Evolutionary conservation across 2,797 vertebrate species (phyloP), one percentile per base, ranked within the genome.

Genomic region (Enteromius anoplus): DNA sequence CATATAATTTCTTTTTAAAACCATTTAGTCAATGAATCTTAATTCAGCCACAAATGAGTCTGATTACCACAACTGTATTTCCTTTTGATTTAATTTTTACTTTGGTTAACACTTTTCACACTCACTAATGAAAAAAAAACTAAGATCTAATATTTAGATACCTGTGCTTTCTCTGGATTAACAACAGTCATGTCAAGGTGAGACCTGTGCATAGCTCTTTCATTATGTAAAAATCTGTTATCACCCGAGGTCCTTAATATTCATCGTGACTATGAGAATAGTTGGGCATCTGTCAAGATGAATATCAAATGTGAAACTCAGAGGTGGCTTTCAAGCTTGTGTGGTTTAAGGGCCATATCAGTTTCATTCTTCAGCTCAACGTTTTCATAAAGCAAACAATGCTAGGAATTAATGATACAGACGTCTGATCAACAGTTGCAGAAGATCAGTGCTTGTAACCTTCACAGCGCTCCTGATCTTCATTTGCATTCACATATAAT

Each of bases 401-500:
- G 2, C 51, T 37, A 15, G 66, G 17, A 60, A 23, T 10, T 71
- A 49, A 71, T 51, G 21, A 53, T 58, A 40, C n/a, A 49, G 42
- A 40, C 0, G 11, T 47, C 53, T 51, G 58, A 53, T 40, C 40
- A 66, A 40, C 70, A 75, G 66, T 60, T 70, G 9, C 49, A 29
- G 70, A 80, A 69, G 78, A 60, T 62, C 49, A 60, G 9, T 32
- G 68, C 4, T 23, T 32, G 62, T 75, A 58, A 85, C 72, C 83
- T 85, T 81, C 49, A 62, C 64, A 64, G 21, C 1, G 10, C 64
- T 40, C 53, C 49, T 29, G 34, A 45, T 51, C 75, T 77, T 64
- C 53, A 85, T 85, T 81, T 71, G 65, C 53, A 85, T 85, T 76
- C 78, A 42, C 47, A 7, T 71, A 64, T 40, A 15, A 81, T 62